Conservation (phyloP, 2,113 vertebrate genomes). For the Gila orcuttii region DNA sequence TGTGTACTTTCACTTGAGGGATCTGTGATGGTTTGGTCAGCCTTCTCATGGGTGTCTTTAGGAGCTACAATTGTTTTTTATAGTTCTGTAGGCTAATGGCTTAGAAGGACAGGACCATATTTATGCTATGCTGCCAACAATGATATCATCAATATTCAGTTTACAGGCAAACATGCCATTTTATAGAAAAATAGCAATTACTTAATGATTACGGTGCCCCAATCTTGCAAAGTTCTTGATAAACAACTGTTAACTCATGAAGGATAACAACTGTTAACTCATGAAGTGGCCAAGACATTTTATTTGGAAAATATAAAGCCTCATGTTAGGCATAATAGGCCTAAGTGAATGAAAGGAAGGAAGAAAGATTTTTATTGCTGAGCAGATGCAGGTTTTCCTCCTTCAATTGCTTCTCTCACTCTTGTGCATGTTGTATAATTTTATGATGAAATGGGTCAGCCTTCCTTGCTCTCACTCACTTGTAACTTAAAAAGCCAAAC, state of each 20-base stretch:
- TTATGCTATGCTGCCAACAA: not conserved
- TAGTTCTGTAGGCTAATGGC: not conserved
- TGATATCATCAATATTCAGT: not conserved
- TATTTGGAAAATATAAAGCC: not conserved
- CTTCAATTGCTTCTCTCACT: not conserved
- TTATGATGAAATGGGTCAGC: not conserved
- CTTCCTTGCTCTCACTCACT: not conserved
- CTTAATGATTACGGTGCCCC: no score
- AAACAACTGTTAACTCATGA: not conserved
- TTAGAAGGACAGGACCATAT: not conserved
- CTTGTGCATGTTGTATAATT: not conserved
- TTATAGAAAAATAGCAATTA: not conserved
- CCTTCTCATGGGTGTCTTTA: not conserved
- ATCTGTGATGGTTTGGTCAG: not conserved
- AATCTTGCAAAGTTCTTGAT: not conserved
- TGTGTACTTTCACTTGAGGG: not conserved
- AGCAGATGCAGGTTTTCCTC: conserved; percentile 21
- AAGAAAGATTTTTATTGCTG: not conserved
- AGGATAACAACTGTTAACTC: not conserved
- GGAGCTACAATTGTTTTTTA: not conserved
- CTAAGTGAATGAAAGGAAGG: not conserved
- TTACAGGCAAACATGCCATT: not conserved
- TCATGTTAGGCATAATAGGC: not conserved
- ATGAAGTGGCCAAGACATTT: not conserved
- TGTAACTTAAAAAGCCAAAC: conserved; percentile 9